Evolutionary conservation across 1,140 invertebrate genomes (phyloP), one percentile per base, ranked within the genome.

Genomic region (Steinernema feltiae): DNA sequence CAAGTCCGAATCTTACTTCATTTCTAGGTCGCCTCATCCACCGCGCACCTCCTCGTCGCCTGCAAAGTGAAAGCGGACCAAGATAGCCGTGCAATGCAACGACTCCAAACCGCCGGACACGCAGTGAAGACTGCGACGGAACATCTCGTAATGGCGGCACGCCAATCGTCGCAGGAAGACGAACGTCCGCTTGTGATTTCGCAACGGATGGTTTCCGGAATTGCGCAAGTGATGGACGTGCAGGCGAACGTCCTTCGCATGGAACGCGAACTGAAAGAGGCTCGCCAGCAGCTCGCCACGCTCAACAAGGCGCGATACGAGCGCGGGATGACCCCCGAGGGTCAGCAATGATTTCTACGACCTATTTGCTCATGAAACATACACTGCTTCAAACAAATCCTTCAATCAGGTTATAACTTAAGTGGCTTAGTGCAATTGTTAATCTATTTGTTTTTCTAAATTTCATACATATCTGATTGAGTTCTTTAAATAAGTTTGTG

Each of bases 61-160:
- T 98, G 97, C 87, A 97, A 98, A 89, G 94, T 96, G 30, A 98
- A 98, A 88, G 94, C 96, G 0, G 96, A 98, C 88, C 93, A 94
- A 0, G 92, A 95, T 73, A 95, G 93, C 31, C 92, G 93, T 79
- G 92, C 93, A 17, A 98, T 95, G 35, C 92, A 94, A 76, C 90
- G 95, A n/a, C 88, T 98, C 24, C 94, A 91, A 87, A 90, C 90
- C 82, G 97, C 97, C 7, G 96, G 97, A 18, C 97, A 97, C 86
- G 94, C 95, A 17, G 96, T 99, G 0, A 98, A 98, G 88, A 90
- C 93, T 79, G 97, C 97, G 0, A 98, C 97, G 0, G 96, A 99
- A 87, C 96, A 96, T 88, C 88, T 99, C 77, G 97, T 99, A 15
- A 89, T 91, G 31, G 94, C 95, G 0, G 96, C 96, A 0, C 92